phyloP scores from a whole-genome alignment of 2,113 vertebrate species.

The Spea multiplicata region DNA sequence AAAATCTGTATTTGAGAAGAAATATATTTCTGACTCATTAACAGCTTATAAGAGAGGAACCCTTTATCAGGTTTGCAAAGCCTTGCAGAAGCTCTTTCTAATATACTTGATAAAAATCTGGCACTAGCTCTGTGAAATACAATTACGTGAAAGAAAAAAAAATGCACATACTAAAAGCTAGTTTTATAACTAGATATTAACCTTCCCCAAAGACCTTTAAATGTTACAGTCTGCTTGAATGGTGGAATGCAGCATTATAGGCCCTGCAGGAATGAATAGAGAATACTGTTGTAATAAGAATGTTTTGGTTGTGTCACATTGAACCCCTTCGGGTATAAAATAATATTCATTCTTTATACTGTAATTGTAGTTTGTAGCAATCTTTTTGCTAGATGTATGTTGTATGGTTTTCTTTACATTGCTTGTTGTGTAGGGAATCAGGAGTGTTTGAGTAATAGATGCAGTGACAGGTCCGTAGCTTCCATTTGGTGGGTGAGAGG shows the following conservation, averaged over 20 bases:
- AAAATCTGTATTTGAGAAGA: not conserved
- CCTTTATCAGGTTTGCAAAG: conserved; percentile 3
- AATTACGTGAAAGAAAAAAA: conserved; percentile 14
- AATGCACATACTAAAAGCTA: conserved; percentile 15
- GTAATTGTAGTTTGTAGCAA: not conserved
- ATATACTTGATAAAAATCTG: conserved; percentile 17
- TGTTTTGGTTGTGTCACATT: not conserved
- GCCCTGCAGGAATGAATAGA: not conserved
- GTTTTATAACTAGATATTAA: conserved; percentile 24
- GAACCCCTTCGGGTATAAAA: not conserved
- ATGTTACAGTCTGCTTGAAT: conserved; percentile 17
- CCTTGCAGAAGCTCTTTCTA: conserved; percentile 13
- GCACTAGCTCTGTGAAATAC: conserved; percentile 6
- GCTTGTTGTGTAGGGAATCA: too few species aligned
- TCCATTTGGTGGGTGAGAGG: too few species aligned
- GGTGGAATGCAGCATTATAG: conserved; percentile 7
- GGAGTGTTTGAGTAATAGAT: too few species aligned
- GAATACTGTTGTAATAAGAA: conserved; percentile 1
- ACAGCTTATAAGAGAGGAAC: conserved; percentile 1
- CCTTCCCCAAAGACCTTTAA: conserved; percentile 27
- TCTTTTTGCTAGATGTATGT: too few species aligned
- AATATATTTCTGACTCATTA: conserved; percentile 29
- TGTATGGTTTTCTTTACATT: too few species aligned
- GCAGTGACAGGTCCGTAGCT: too few species aligned
- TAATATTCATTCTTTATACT: not conserved